Conservation (phyloP, 2,113 vertebrate genomes). For the Enhydra lutris region DNA sequence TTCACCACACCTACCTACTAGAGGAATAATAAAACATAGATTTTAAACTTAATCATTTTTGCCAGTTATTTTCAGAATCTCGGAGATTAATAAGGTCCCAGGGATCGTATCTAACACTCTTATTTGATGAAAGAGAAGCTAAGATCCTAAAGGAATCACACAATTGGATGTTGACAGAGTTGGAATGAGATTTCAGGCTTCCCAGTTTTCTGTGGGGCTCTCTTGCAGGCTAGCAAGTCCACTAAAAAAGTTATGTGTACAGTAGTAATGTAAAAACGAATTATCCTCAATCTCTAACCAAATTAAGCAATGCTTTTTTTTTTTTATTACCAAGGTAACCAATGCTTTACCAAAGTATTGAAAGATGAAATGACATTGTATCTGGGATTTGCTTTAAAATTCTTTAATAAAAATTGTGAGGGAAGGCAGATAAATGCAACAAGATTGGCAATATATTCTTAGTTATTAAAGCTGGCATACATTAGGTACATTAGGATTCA, state of each 20-base stretch:
- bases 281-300: background rate
- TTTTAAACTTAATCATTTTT: background rate
- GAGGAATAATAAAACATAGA: background rate
- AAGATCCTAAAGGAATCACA: background rate
- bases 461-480: background rate
- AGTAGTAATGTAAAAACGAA: background rate
- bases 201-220: background rate
- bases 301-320: no score
- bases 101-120: background rate
- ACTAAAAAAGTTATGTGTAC: background rate
- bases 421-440: background rate
- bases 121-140: background rate
- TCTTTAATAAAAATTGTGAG: background rate
- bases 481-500: background rate
- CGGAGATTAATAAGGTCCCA: background rate
- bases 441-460: background rate
- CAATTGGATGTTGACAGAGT: background rate
- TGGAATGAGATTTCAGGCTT: background rate
- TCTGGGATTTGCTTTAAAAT: background rate
- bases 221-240: background rate
- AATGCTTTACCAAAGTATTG: background rate
- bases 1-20: background rate
- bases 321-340: no score
- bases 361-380: background rate
- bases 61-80: background rate